Percentiles rank a stretch among this genome's conserved stretches.
Evolutionary conservation across 2,113 vertebrate genomes (phyloP).

Genomic region (Rhineura floridana): DNA sequence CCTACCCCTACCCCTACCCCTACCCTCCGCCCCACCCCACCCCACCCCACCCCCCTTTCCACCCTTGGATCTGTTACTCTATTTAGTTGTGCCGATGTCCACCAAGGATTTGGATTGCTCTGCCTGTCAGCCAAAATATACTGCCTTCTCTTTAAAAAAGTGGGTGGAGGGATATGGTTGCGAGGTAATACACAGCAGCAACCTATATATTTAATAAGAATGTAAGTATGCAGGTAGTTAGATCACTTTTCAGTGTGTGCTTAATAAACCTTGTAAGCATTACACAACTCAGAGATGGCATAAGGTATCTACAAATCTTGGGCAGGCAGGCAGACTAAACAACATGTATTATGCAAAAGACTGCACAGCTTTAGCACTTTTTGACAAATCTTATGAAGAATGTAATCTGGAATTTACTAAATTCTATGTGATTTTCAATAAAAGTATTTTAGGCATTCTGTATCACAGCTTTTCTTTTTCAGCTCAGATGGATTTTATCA

Average conservation of each 20-base stretch:
- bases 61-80: no score
- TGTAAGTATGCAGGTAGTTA: neutral
- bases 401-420: neutral
- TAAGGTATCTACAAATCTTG: neutral
- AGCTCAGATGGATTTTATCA: neutral
- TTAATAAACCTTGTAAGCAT: neutral
- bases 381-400: neutral
- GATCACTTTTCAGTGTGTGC: neutral
- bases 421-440: neutral
- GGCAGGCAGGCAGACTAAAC: neutral
- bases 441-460: neutral
- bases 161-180: neutral
- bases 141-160: no score
- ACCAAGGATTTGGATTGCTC: no score
- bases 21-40: no score
- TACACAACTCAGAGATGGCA: neutral
- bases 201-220: neutral
- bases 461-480: neutral
- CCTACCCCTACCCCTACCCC: no score
- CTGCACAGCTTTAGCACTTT: neutral
- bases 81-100: no score
- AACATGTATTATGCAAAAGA: constrained; percentile 3
- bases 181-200: neutral
- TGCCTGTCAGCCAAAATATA: no score
- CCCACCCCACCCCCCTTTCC: no score